These are phyloP conservation scores for Brienomyrus longianalis DNA, from an alignment of 2,113 vertebrate species.

Conservation along the genomic window DNA sequence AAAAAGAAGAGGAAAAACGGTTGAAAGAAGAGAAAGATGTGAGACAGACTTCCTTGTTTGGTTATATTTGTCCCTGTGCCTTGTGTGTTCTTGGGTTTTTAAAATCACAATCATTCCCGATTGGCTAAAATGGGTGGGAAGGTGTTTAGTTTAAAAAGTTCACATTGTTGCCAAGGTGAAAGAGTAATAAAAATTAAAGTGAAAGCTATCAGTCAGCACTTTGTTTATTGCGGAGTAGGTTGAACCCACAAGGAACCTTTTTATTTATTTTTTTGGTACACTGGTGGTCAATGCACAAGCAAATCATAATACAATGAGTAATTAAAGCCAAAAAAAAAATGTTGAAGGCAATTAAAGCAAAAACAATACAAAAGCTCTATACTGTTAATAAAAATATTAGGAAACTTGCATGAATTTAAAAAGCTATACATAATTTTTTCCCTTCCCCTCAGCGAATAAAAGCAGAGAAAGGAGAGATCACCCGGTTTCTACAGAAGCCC, in stretches of 20 bases:
- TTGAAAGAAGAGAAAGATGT: slow-evolving; percentile 91
- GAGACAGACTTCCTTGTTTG: slow-evolving; percentile 26
- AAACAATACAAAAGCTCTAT: not conserved
- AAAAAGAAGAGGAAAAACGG: slow-evolving; percentile 90
- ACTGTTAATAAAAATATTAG: not conserved
- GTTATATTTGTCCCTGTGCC: not conserved
- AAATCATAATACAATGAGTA: not conserved
- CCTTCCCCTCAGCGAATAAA: slow-evolving; percentile 71
- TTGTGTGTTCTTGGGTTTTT: not conserved
- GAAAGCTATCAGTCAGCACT: not conserved
- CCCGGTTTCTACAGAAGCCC: slow-evolving; percentile 88
- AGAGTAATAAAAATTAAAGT: not conserved
- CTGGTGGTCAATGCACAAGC: not conserved
- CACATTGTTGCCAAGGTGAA: not conserved
- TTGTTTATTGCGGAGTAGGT: not conserved
- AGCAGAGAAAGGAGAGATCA: slow-evolving; percentile 91
- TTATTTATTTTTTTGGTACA: not conserved
- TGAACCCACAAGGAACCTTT: not conserved
- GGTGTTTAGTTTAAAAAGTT: not conserved
- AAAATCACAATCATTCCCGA: not conserved
- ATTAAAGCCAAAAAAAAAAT: not conserved
- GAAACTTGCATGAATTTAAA: not conserved
- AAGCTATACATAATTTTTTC: not conserved
- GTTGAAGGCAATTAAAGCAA: not conserved
- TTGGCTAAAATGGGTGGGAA: not conserved